Conservation (phyloP, 2,888 invertebrate genomes). For the Hyalella azteca region DNA sequence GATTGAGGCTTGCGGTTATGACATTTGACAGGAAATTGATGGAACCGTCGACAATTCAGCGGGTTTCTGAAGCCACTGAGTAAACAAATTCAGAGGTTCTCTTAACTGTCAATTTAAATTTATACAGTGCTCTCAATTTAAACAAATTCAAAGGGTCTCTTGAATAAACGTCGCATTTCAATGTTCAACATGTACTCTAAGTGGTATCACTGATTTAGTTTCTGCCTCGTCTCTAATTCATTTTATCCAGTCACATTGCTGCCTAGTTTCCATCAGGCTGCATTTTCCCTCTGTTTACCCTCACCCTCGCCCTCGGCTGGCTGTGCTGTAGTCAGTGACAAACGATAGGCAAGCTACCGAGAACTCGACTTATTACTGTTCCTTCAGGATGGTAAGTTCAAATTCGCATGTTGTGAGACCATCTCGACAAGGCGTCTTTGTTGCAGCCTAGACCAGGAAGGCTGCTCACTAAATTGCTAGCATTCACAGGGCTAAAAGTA, state of each 20-base stretch:
- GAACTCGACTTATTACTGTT: conserved; percentile 27
- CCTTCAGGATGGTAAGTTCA: conserved; percentile 21
- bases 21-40: conserved; percentile 11
- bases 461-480: conserved; percentile 7
- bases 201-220: too few species aligned
- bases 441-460: background rate
- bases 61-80: background rate
- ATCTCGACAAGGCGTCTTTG: background rate
- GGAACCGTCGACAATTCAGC: background rate
- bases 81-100: too few species aligned
- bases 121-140: too few species aligned
- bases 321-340: conserved; percentile 24
- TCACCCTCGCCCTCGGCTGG: background rate
- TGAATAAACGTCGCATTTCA: too few species aligned
- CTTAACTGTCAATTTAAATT: too few species aligned
- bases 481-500: background rate
- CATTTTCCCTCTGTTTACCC: too few species aligned
- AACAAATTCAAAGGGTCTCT: too few species aligned
- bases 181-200: too few species aligned
- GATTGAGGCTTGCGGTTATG: conserved; percentile 5
- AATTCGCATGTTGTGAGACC: conserved; percentile 22
- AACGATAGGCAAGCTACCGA: conserved; percentile 31
- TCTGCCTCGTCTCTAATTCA: too few species aligned
- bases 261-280: too few species aligned
- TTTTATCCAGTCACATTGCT: too few species aligned